Evolutionary conservation across 2,113 vertebrate genomes (phyloP).

Genomic region (Xiphophorus hellerii): DNA sequence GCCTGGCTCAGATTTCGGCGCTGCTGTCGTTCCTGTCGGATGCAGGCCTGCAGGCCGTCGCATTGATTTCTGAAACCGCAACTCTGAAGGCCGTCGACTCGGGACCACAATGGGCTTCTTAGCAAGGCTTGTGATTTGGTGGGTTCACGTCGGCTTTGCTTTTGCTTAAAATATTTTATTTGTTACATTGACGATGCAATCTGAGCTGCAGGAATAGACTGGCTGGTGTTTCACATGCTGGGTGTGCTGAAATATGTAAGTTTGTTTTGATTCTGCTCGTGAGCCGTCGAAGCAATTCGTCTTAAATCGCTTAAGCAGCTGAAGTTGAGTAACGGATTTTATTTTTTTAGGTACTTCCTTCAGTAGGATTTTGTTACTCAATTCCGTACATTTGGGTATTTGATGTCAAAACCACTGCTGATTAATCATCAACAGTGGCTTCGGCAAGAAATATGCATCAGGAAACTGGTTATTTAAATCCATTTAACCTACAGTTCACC

Average conservation of each 20-base stretch:
- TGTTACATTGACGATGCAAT: slow-evolving; percentile 21
- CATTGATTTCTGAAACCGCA: slow-evolving; percentile 68
- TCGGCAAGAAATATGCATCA: neutral
- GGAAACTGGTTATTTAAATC: neutral
- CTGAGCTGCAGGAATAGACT: slow-evolving; percentile 53
- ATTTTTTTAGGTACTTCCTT: neutral
- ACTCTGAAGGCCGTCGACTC: slow-evolving; percentile 41
- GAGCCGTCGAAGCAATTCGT: slow-evolving; percentile 1
- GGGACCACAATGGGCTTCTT: slow-evolving; percentile 44
- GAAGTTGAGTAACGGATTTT: neutral
- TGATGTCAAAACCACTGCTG: slow-evolving; percentile 16
- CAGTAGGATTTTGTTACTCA: neutral
- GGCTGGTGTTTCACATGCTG: neutral
- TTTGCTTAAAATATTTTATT: slow-evolving; percentile 25
- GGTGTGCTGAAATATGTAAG: slow-evolving; percentile 2
- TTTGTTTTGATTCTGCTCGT: slow-evolving; percentile 1
- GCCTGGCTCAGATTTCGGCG: slow-evolving; percentile 70
- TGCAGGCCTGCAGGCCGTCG: slow-evolving; percentile 31
- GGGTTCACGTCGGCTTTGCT: slow-evolving; percentile 26
- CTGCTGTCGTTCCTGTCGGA: slow-evolving; percentile 56
- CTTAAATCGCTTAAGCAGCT: neutral
- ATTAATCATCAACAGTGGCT: neutral
- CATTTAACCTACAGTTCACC: too few species aligned
- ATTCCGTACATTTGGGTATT: neutral
- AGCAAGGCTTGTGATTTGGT: slow-evolving; percentile 17